Evolutionary conservation across 2,113 vertebrate species (phyloP).

Genomic region (Melospiza melodia): DNA sequence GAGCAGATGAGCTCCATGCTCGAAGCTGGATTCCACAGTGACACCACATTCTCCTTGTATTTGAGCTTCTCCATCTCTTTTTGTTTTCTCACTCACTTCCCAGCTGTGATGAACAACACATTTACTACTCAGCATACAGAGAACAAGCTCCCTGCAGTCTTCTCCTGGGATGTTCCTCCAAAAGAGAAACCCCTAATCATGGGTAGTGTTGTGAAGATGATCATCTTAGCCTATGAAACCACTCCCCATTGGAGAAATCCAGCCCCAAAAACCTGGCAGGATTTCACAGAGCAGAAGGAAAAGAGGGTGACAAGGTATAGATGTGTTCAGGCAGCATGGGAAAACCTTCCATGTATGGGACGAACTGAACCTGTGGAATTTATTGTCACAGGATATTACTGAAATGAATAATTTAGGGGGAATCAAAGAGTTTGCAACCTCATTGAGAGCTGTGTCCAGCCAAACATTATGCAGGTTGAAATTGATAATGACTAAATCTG

Average conservation of each 20-base stretch:
- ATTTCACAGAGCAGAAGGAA: neutral
- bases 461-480: constrained; percentile 53
- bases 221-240: neutral
- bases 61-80: neutral
- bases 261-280: neutral
- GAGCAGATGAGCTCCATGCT: neutral
- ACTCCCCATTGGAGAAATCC: neutral
- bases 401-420: constrained; percentile 40
- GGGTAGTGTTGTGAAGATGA: neutral
- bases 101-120: neutral
- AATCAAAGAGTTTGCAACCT: constrained; percentile 62
- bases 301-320: neutral
- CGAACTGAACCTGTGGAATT: neutral
- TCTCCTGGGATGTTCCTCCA: neutral
- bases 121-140: neutral
- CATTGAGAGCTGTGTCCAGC: constrained; percentile 44
- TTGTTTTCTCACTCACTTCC: neutral
- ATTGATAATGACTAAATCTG: constrained; percentile 61
- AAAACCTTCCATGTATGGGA: neutral
- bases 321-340: neutral
- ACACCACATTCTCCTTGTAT: neutral
- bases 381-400: constrained; percentile 25
- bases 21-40: neutral
- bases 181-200: neutral
- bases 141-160: neutral